Conservation (phyloP, 2,888 invertebrate genomes). For the Rhingia rostrata region DNA sequence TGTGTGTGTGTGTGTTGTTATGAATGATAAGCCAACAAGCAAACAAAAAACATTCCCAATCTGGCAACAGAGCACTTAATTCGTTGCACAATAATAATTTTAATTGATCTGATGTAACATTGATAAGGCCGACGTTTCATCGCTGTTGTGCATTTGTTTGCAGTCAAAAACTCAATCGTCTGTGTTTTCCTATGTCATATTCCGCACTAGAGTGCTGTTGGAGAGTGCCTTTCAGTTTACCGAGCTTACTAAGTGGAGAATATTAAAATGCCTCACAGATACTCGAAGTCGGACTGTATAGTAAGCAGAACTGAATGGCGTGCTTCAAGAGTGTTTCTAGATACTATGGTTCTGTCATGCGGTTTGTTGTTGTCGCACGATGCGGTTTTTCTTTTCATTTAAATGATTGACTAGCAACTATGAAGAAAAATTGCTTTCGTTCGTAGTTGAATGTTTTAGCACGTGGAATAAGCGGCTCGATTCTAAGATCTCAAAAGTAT, state of each 20-base stretch:
- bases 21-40: too few relatives aligned
- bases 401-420: not conserved
- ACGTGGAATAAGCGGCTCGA: too few relatives aligned
- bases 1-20: too few relatives aligned
- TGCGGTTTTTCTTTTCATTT: not conserved
- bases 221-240: not conserved
- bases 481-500: not conserved
- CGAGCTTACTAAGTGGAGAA: not conserved
- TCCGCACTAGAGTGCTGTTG: too few relatives aligned
- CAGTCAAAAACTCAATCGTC: not conserved
- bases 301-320: too few relatives aligned
- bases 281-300: too few relatives aligned
- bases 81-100: conserved; percentile 61
- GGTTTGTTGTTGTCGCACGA: too few relatives aligned
- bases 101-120: conserved; percentile 64
- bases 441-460: too few relatives aligned
- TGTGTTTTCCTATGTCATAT: not conserved
- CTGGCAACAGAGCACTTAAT: conserved; percentile 20
- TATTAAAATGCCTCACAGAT: not conserved
- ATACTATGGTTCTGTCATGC: too few relatives aligned
- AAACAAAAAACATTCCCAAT: not conserved
- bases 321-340: too few relatives aligned
- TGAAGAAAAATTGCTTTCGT: too few relatives aligned
- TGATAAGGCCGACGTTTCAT: conserved; percentile 32
- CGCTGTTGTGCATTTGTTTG: not conserved